Evolutionary conservation across 2,797 vertebrate genomes (phyloP).

Genomic region (Macroramphosus scolopax): DNA sequence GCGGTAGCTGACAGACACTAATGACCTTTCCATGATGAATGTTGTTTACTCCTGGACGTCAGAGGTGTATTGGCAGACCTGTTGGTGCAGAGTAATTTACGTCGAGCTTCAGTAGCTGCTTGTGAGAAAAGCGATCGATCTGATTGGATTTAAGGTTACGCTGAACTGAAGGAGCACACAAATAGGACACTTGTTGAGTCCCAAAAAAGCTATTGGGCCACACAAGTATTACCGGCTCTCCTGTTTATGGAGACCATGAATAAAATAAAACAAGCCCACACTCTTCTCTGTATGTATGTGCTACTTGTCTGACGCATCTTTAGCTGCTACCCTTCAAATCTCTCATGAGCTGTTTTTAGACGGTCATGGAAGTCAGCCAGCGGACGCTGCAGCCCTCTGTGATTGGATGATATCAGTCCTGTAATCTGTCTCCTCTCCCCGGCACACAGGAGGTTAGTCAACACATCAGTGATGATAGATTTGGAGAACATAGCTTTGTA

Average conservation of each 20-base stretch:
- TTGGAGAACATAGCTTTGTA: slow-evolving; percentile 2
- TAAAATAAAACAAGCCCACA: no score
- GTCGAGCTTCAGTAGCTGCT: no score
- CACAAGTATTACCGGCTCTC: no score
- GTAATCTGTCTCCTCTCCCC: slow-evolving; percentile 27
- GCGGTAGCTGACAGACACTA: slow-evolving; percentile 23
- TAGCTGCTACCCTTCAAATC: slow-evolving; percentile 37
- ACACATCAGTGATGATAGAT: slow-evolving; percentile 6
- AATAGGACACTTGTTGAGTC: no score
- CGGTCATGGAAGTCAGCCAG: slow-evolving; percentile 31
- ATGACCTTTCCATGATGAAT: slow-evolving; percentile 50
- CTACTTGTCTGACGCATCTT: slow-evolving; percentile 19
- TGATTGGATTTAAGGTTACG: no score
- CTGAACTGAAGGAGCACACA: no score
- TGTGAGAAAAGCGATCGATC: no score
- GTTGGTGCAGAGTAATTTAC: slow-evolving; percentile 22
- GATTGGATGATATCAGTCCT: no score
- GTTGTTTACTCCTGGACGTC: slow-evolving; percentile 38
- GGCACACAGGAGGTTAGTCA: slow-evolving; percentile 17
- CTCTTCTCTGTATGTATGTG: no score
- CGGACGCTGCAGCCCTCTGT: slow-evolving; percentile 23
- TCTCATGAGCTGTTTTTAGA: slow-evolving; percentile 50
- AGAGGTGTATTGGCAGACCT: slow-evolving; percentile 22
- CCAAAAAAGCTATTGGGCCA: no score
- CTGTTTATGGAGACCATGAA: no score